These are phyloP conservation scores for Hippolais icterina DNA, from an alignment of 2,113 vertebrate species.

Conservation along the genomic window DNA sequence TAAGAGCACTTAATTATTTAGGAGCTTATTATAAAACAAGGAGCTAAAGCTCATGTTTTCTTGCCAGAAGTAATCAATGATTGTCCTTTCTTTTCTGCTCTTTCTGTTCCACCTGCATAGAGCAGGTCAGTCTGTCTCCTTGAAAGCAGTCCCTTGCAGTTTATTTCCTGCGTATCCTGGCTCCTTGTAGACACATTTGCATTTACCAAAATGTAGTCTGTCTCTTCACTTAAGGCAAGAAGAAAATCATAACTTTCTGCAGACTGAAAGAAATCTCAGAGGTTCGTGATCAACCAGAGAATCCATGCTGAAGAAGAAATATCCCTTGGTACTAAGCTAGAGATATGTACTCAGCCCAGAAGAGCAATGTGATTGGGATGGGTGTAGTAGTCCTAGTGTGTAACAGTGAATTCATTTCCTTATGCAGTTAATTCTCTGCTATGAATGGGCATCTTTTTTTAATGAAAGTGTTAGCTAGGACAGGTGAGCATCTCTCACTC, in stretches of 20 bases:
- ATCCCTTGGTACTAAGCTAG: not conserved
- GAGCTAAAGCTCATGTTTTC: not conserved
- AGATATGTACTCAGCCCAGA: not conserved
- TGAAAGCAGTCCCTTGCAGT: not conserved
- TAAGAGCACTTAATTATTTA: not conserved
- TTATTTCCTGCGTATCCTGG: not conserved
- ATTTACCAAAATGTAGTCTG: not conserved
- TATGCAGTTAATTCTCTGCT: not conserved
- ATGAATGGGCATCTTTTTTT: not conserved
- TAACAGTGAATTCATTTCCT: not conserved
- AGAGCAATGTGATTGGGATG: not conserved
- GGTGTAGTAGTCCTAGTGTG: not conserved
- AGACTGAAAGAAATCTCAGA: not conserved
- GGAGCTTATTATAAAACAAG: not conserved
- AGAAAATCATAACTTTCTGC: not conserved
- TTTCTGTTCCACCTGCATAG: not conserved
- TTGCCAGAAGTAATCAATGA: not conserved
- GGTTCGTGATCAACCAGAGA: not conserved
- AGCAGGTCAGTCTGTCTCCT: not conserved
- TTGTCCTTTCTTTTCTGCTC: not conserved
- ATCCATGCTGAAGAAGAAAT: not conserved
- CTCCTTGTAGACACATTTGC: not conserved
- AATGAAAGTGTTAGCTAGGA: not conserved
- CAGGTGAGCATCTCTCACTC: not conserved
- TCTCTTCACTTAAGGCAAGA: not conserved